Conservation (phyloP, 35 echinoderm and acorn worm species). For the Apostichopus parvimensis region DNA sequence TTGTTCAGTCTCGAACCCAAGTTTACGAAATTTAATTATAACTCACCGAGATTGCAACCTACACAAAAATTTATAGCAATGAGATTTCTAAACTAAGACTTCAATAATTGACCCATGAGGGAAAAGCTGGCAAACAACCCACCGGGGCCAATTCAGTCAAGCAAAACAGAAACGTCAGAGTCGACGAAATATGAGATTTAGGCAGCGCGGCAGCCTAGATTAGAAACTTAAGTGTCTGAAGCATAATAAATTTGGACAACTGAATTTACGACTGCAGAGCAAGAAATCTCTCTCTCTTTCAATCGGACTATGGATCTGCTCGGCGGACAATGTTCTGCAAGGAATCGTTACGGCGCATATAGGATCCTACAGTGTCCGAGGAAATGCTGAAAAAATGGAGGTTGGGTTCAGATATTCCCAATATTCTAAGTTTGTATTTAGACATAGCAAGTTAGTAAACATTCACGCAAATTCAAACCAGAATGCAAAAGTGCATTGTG, state of each 20-base stretch:
- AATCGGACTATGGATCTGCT: no score
- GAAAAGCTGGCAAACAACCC: not conserved
- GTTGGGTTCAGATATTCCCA: no score
- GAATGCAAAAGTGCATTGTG: no score
- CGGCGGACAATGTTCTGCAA: no score
- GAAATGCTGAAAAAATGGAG: no score
- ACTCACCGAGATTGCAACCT: not conserved
- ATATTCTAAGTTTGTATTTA: no score
- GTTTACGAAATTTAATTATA: not conserved
- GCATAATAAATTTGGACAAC: not conserved
- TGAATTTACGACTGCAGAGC: not conserved
- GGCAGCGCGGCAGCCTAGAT: not conserved
- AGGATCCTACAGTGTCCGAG: no score
- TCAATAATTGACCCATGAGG: not conserved
- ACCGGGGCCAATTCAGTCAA: not conserved
- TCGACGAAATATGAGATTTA: not conserved
- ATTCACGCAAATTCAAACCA: no score
- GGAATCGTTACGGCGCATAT: no score
- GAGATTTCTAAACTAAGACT: not conserved
- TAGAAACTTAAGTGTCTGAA: not conserved
- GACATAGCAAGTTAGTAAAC: no score
- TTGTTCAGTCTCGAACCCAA: not conserved
- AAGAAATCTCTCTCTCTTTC: not conserved
- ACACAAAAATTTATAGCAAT: constrained; percentile 1
- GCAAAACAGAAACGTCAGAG: not conserved